phyloP scores from a whole-genome alignment of 2,113 vertebrate species.

The Microcebus lehilahytsara region DNA sequence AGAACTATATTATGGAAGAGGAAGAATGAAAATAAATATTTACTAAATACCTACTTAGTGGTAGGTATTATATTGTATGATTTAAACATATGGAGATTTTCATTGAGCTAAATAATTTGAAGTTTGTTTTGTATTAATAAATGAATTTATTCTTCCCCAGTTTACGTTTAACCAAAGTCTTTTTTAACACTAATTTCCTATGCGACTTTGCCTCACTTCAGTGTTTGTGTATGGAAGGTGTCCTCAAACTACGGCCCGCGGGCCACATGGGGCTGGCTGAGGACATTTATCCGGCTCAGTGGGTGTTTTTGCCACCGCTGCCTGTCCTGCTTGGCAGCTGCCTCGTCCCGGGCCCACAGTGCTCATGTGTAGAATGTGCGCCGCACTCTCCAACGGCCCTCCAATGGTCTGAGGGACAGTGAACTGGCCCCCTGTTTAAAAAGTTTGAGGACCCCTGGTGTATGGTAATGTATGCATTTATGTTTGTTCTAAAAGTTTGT shows the following conservation, averaged over 20 bases:
- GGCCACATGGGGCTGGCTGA: too few relatives aligned
- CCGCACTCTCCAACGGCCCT: too few relatives aligned
- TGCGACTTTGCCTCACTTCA: not conserved
- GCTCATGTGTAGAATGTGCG: too few relatives aligned
- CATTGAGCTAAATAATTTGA: not conserved
- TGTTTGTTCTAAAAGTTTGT: not conserved
- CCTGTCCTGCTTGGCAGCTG: too few relatives aligned
- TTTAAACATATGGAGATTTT: not conserved
- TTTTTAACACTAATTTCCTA: not conserved
- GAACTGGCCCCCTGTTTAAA: too few relatives aligned
- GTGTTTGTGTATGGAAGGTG: not conserved
- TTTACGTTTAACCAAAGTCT: not conserved
- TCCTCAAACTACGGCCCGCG: too few relatives aligned
- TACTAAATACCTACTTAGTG: not conserved
- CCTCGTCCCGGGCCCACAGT: too few relatives aligned
- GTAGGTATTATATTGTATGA: not conserved
- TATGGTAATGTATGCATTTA: fast-evolving
- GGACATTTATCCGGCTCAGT: too few relatives aligned
- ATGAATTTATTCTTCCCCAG: not conserved
- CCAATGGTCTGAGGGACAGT: too few relatives aligned
- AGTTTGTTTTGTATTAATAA: not conserved
- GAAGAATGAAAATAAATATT: not conserved
- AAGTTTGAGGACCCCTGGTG: too few relatives aligned
- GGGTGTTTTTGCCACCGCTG: too few relatives aligned
- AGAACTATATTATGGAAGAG: not conserved